These are phyloP conservation scores for Anhinga anhinga DNA, from an alignment of 2,113 vertebrate species.

Conservation along the genomic window DNA sequence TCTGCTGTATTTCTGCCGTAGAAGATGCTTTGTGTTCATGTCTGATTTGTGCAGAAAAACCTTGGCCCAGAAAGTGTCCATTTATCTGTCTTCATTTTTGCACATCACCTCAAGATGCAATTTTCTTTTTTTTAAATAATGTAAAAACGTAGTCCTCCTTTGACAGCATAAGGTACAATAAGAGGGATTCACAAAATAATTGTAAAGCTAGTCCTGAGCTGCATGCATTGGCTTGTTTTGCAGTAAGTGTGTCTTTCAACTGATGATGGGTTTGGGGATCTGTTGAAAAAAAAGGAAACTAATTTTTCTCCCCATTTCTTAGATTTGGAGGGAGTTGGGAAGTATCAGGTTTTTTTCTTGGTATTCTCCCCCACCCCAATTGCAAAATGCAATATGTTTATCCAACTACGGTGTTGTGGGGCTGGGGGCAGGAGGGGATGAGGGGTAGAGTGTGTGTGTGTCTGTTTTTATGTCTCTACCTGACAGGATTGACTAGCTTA, in stretches of 20 bases:
- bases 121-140: not conserved
- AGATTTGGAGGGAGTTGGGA: not conserved
- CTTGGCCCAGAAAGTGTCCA: not conserved
- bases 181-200: not conserved
- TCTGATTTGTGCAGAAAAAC: not conserved
- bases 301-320: not conserved
- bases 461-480: not conserved
- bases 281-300: not conserved
- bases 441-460: not conserved
- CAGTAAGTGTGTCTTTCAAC: not conserved
- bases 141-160: not conserved
- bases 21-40: not conserved
- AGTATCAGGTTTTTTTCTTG: not conserved
- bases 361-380: accelerated
- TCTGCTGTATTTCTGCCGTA: not conserved
- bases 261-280: not conserved
- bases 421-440: not conserved
- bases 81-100: not conserved
- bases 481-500: not conserved
- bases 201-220: not conserved
- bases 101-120: accelerated
- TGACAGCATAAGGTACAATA: not conserved
- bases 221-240: not conserved
- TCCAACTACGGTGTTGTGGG: not conserved
- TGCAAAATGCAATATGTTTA: not conserved